Evolutionary conservation across 2,113 vertebrate species (phyloP), one percentile per base, ranked within the genome.

Genomic region (Ceyx margarethae): DNA sequence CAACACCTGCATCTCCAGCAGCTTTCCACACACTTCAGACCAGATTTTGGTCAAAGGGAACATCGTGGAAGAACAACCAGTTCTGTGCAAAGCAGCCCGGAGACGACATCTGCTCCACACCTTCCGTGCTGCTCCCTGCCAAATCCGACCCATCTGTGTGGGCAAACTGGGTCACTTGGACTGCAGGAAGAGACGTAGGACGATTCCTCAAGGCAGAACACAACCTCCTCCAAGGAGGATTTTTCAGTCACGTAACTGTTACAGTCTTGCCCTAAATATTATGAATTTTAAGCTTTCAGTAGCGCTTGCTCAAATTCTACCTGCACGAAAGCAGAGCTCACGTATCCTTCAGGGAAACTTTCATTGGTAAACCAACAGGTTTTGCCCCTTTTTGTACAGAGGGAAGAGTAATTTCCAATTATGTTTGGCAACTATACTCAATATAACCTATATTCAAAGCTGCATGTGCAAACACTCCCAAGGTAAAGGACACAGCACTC

Each of bases 71-170:
- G 21, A 91, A 79, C 12, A 93, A 60, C 33, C 29, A 67, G 57
- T 77, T 57, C 57, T 64, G 29, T 4, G 40, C 5, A 3, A 64
- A 79, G 58, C 71, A 65, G 84, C 81, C 46, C 50, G 53, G 81
- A 8, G 0, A 26, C 2, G 0, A 74, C 87, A 93, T 90, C 93
- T 86, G 88, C 69, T 91, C 83, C 48, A 64, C 78, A 94, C 86
- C 92, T 88, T 93, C 50, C 9, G 0, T 35, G 83, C 83, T 90
- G 45, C 68, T 53, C 85, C 71, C 76, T 37, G 43, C 76, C 80
- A 95, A 93, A 93, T 54, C 82, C 90, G 72, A 56, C 73, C 91
- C 81, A 88, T 74, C 61, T 81, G 90, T 13, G 17, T 75, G 62
- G 90, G 92, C 72, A 94, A 95, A 95, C 48, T 75, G 77, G 83